A percentile compares a stretch with the other conserved stretches of the same genome.
These are phyloP conservation scores for Ariolimax columbianus DNA, from an alignment of 2,888 invertebrate genomes.

Conservation along the genomic window DNA sequence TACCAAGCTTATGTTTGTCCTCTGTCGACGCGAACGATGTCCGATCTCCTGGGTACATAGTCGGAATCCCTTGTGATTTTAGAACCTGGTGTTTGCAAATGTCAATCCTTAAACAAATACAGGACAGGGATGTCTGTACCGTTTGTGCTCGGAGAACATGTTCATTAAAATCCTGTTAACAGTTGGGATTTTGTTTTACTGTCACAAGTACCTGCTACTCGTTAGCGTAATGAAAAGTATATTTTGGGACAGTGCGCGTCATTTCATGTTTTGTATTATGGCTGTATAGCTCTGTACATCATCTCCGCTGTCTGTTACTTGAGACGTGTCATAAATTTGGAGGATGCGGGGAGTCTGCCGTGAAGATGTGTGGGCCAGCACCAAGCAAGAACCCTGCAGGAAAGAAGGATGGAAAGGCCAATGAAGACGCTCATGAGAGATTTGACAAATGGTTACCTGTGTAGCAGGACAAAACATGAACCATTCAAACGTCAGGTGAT, in stretches of 20 bases:
- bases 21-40: background rate
- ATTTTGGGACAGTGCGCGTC: background rate
- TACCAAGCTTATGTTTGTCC: background rate
- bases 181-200: background rate
- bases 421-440: too few relatives aligned
- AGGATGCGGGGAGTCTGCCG: too few relatives aligned
- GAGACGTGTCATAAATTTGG: too few relatives aligned
- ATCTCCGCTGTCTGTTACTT: too few relatives aligned
- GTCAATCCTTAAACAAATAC: background rate
- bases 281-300: background rate
- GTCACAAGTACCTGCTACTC: background rate
- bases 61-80: background rate
- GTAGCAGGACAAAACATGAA: too few relatives aligned
- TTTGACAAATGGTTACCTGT: too few relatives aligned
- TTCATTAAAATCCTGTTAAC: background rate
- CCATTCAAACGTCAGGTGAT: too few relatives aligned
- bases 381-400: too few relatives aligned
- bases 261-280: background rate
- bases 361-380: too few relatives aligned
- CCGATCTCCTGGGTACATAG: background rate
- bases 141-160: background rate
- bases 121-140: background rate
- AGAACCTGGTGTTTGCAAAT: background rate
- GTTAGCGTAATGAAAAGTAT: constrained; percentile 9
- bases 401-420: too few relatives aligned